Evolutionary conservation across 1,140 invertebrate species (phyloP).

Genomic region (Polyergus mexicanus): DNA sequence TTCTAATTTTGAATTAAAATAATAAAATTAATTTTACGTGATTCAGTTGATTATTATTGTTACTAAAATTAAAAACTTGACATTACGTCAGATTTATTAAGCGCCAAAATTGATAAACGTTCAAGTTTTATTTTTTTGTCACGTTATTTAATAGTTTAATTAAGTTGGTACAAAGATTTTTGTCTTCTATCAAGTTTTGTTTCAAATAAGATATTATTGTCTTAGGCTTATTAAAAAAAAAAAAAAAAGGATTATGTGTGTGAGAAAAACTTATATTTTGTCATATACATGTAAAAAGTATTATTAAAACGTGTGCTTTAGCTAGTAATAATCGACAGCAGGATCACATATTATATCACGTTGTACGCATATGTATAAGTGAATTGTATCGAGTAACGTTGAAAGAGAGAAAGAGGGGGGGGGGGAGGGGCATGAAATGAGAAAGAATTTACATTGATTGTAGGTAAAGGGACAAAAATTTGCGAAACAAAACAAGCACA

Average conservation of each 20-base stretch:
- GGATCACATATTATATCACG: no score
- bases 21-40: no score
- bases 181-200: not conserved
- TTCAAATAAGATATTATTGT: no score
- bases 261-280: no score
- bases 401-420: not conserved
- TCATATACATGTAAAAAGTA: no score
- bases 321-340: no score
- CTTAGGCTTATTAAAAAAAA: not conserved
- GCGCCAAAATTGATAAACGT: not conserved
- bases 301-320: no score
- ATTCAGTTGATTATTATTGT: not conserved
- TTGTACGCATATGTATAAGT: no score
- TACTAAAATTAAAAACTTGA: not conserved
- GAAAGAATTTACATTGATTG: not conserved
- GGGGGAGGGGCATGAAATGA: not conserved
- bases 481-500: conserved; percentile 66
- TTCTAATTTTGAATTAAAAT: not conserved
- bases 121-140: not conserved
- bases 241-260: not conserved
- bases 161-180: not conserved
- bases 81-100: not conserved
- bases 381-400: not conserved
- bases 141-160: not conserved
- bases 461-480: conserved; percentile 68